Evolutionary conservation across 2,113 vertebrate genomes (phyloP), one percentile per base, ranked within the genome.

Genomic region (Thunnus thynnus): DNA sequence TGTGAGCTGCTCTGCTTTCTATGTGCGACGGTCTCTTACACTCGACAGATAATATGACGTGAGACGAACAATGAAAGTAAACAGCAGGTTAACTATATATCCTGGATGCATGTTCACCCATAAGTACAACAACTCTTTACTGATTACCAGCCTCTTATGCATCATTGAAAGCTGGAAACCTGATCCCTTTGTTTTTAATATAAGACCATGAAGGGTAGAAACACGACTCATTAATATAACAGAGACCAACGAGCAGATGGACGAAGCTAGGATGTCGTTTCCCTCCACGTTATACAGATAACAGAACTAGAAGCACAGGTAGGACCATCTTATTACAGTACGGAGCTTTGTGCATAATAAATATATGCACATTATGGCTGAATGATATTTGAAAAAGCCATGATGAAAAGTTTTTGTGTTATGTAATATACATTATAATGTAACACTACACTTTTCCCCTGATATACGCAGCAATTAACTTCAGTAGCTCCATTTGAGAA

Each of bases 141-240:
- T 55, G 68, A 60, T 64, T 0, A 76, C 5, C 52, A 27, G 67
- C 63, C 55, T 68, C 80, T 80, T 64, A 66, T 89, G 78, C 82
- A 91, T 91, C 71, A 90, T 90, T 91, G 66, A 88, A 74, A 69
- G 22, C 54, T 36, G 55, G 89, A 84, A 85, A 92, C 84, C 51
- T 56, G 76, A 92, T 27, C 25, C 62, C 22, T 55, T 66, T 27
- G 56, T 70, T 86, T 76, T 72, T 69, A 82, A 78, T 64, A 55
- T 18, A 69, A 74, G 72, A 83, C 67, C 70, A 27, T 16, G 20
- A 60, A 41, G n/a, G 58, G 41, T 5, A 60, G 84, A 89, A 89
- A 86, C 80, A 70, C 10, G 78, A 89, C 75, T 65, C 65, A 51
- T 58, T 74, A 66, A 84, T 80, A 73, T 36, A 67, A 86, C 71